These are phyloP conservation scores for Lophius piscatorius DNA, from an alignment of 2,113 vertebrate genomes.

Conservation along the genomic window DNA sequence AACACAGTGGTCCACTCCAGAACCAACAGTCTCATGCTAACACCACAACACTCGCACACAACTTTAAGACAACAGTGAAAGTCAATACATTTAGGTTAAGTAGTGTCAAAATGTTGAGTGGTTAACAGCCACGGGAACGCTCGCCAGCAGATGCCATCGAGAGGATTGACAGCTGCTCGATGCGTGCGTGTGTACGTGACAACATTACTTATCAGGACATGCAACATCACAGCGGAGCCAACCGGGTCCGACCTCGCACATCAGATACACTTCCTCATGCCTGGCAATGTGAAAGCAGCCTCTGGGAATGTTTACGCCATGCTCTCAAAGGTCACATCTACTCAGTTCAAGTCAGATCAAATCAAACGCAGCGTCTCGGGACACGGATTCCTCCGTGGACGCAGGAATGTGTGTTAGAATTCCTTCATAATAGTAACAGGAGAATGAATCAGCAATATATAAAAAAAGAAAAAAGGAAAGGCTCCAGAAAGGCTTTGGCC, in stretches of 20 bases:
- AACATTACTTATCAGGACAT: constrained; percentile 43
- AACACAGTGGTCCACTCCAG: constrained; percentile 49
- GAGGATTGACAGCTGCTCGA: constrained; percentile 20
- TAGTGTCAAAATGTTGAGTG: constrained; percentile 40
- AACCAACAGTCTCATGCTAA: constrained; percentile 75
- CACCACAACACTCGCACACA: constrained; percentile 66
- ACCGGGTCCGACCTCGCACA: constrained; percentile 25
- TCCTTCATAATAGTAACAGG: neutral
- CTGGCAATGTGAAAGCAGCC: constrained; percentile 22
- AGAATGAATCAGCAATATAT: neutral
- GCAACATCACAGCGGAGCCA: constrained; percentile 46
- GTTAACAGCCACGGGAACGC: constrained; percentile 36
- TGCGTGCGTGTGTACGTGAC: neutral
- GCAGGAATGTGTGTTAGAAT: constrained; percentile 27
- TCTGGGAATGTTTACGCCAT: constrained; percentile 26
- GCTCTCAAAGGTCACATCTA: constrained; percentile 14
- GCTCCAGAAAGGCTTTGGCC: neutral
- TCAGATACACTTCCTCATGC: constrained; percentile 54
- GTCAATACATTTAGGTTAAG: constrained; percentile 65
- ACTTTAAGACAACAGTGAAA: constrained; percentile 72
- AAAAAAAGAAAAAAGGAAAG: neutral
- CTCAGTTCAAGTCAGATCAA: neutral
- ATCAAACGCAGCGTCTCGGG: constrained; percentile 1
- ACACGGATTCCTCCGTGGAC: neutral
- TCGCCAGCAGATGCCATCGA: constrained; percentile 8